These are phyloP conservation scores for Eidolon helvum DNA, from an alignment of 2,113 vertebrate genomes.

Conservation along the genomic window DNA sequence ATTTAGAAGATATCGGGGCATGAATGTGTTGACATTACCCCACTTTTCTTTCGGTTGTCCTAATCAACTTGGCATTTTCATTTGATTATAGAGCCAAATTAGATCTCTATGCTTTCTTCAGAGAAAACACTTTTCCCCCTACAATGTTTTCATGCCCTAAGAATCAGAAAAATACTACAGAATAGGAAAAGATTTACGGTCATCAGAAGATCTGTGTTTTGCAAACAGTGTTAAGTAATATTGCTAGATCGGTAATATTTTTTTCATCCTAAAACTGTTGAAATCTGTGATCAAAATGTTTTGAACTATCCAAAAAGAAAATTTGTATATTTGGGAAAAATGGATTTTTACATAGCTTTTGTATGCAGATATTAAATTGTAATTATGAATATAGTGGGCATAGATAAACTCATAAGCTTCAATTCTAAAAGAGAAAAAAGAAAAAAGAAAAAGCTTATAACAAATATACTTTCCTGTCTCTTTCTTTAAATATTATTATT, in stretches of 20 bases:
- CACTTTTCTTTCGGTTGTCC: slow-evolving; percentile 71
- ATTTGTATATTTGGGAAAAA: slow-evolving; percentile 90
- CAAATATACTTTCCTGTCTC: slow-evolving; percentile 74
- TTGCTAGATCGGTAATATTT: slow-evolving; percentile 86
- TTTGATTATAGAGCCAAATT: slow-evolving; percentile 78
- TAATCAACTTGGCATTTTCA: slow-evolving; percentile 63
- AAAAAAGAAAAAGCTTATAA: slow-evolving; percentile 87
- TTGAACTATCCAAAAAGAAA: slow-evolving; percentile 88
- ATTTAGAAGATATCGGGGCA: slow-evolving; percentile 76
- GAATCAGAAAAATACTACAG: slow-evolving; percentile 73
- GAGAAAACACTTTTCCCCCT: slow-evolving; percentile 58
- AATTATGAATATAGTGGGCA: slow-evolving; percentile 88
- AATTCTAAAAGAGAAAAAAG: slow-evolving; percentile 81
- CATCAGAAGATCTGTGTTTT: slow-evolving; percentile 79
- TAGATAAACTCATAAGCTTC: slow-evolving; percentile 88
- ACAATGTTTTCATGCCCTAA: slow-evolving; percentile 81
- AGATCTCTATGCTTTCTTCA: slow-evolving; percentile 40
- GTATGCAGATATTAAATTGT: slow-evolving; percentile 91
- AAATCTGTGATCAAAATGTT: slow-evolving; percentile 89
- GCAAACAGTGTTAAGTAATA: slow-evolving; percentile 87
- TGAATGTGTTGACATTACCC: slow-evolving; percentile 70
- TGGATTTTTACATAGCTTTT: slow-evolving; percentile 91
- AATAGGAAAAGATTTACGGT: slow-evolving; percentile 74
- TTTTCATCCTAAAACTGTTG: slow-evolving; percentile 86
- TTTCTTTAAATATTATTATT: slow-evolving; percentile 70